Percentiles rank a stretch among this genome's conserved stretches.
These are phyloP conservation scores for Porites divaricata DNA, from an alignment of 92 coral and sea anemone species.

Conservation along the genomic window DNA sequence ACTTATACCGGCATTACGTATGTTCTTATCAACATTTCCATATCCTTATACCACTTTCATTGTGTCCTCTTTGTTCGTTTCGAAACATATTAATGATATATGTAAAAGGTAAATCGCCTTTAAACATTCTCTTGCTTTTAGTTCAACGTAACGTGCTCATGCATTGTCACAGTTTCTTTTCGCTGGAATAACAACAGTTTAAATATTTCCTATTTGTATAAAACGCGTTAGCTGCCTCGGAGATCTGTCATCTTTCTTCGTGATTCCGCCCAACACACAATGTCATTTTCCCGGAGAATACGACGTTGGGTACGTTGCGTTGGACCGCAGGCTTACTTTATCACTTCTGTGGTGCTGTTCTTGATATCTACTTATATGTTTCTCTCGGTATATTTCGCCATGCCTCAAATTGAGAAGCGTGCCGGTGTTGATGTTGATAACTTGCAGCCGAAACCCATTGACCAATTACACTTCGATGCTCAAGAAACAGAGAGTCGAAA, in stretches of 20 bases:
- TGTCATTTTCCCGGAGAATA: not conserved
- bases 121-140: too few species aligned
- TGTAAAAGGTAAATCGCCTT: too few species aligned
- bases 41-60: too few species aligned
- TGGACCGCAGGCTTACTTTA: not conserved
- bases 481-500: not conserved
- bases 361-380: not conserved
- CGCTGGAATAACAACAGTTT: not conserved
- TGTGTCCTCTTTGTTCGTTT: too few species aligned
- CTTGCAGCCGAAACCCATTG: not conserved
- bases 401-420: slow-evolving; percentile 1
- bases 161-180: not conserved
- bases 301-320: slow-evolving; percentile 7
- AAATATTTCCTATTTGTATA: not conserved
- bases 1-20: too few species aligned
- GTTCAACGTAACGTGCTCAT: not conserved
- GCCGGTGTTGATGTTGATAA: not conserved
- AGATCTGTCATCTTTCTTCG: not conserved
- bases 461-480: not conserved
- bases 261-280: not conserved
- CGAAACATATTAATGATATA: too few species aligned
- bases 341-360: not conserved
- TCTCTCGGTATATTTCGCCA: not conserved
- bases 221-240: not conserved
- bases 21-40: too few species aligned